Percentiles rank a stretch among this genome's conserved stretches.
Conservation (phyloP, 2,888 invertebrate species). For the Nephrotoma flavescens region DNA sequence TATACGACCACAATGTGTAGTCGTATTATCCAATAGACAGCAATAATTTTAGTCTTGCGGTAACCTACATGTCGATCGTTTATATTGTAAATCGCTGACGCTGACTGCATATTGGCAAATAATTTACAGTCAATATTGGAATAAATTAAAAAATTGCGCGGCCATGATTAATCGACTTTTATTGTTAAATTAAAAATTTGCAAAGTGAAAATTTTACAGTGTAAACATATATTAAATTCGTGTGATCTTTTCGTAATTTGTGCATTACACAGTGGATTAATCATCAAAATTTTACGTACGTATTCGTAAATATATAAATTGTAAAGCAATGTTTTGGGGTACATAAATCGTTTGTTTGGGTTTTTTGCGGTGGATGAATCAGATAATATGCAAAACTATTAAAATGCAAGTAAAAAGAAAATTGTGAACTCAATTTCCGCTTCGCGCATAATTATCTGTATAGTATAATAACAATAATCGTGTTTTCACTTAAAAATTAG, state of each 20-base stretch:
- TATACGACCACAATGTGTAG: background rate
- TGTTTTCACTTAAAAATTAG: background rate
- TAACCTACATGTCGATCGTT: background rate
- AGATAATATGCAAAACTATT: background rate
- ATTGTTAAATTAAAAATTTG: background rate
- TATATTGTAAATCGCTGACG: background rate
- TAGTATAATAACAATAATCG: background rate
- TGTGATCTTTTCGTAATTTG: background rate
- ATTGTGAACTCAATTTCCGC: background rate
- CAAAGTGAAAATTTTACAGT: background rate
- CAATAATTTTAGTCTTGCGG: background rate
- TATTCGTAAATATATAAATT: background rate
- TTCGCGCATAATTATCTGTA: background rate
- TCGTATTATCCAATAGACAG: background rate
- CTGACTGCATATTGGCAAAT: background rate
- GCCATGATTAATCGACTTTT: background rate
- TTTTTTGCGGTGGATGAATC: background rate
- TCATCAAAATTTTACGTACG: background rate
- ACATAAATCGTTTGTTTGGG: background rate
- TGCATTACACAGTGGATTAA: background rate
- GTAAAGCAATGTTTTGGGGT: background rate
- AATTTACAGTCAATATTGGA: background rate
- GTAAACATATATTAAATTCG: background rate
- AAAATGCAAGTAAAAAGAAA: background rate
- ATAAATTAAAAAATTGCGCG: background rate